Evolutionary conservation across 2,888 invertebrate genomes (phyloP).

Genomic region (Luperina nickerlii): DNA sequence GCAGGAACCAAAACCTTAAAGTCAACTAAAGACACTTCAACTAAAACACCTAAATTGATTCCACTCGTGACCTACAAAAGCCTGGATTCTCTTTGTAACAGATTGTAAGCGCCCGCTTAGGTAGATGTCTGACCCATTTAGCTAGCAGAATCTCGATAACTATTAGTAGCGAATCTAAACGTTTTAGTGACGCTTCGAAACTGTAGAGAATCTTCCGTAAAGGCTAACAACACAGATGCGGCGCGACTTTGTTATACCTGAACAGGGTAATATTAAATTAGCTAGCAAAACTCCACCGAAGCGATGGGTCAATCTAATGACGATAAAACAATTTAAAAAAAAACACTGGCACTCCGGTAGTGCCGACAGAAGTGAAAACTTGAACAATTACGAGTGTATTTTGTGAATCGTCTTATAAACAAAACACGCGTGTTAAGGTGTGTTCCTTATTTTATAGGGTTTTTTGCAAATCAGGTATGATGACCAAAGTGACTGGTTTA

Average conservation of each 20-base stretch:
- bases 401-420: too few species aligned
- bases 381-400: too few species aligned
- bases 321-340: too few species aligned
- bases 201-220: background rate
- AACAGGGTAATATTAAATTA: too few species aligned
- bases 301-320: too few species aligned
- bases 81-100: constrained; percentile 5
- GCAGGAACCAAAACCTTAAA: background rate
- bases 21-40: background rate
- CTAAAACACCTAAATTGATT: constrained; percentile 23
- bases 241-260: background rate
- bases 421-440: too few species aligned
- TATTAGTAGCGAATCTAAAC: constrained; percentile 38
- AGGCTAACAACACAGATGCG: background rate
- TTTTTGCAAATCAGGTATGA: too few species aligned
- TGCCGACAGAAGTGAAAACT: too few species aligned
- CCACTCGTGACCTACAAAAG: constrained; percentile 22
- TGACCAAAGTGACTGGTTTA: too few species aligned
- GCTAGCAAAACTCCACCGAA: too few species aligned
- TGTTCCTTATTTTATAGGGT: too few species aligned
- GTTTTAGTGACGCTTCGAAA: constrained; percentile 12
- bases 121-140: constrained; percentile 32
- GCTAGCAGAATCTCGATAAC: constrained; percentile 38
- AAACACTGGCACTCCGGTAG: too few species aligned
- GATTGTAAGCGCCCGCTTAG: constrained; percentile 24